Evolutionary conservation across 2,888 invertebrate species (phyloP), one percentile per base, ranked within the genome.

Genomic region (Parapristionchus giblindavisi): DNA sequence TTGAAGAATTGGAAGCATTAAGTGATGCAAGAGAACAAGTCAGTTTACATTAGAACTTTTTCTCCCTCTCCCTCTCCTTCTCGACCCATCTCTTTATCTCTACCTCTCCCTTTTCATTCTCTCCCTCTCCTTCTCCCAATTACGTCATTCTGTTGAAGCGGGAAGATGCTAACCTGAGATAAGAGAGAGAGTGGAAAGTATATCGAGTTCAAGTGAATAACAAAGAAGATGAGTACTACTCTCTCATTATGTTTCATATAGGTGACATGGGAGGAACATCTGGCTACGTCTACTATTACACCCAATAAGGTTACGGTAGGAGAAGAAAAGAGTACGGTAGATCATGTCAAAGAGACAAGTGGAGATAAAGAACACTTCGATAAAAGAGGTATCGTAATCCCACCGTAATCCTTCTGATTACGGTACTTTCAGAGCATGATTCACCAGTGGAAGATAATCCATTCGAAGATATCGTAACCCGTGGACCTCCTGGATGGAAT

Each of bases 381-480:
- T 27, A 71, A 29, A n/a, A 54, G 54, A 56, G 70, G 54, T 71
- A 43, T 43, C 6, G 70, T 56, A 38, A 8, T 34, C 24, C 11
- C 3, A 4, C 43, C 3, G n/a, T 1, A 66, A 17, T 54, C 17
- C 52, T 3, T 40, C 29, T 56, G n/a, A 32, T 14, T 60, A 29
- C 48, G 52, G 17, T 29, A 34, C 32, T 52, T 34, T 56, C 27
- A 71, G 70, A 56, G 38, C 70, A 40, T 11, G 70, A 71, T 56
- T 54, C 54, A 17, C 70, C 70, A 5, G 3, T 71, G 54, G 70
- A 71, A 27, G 70, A 71, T 17, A 71, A 71, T 71, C 70, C 70
- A 4, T 71, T 71, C 70, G 70, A 71, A n/a, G 70, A 71, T 6
- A 71, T 71, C 21, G 29, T 56, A 40, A 71, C 70, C 21, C 54